Percentiles rank a stretch among this genome's conserved stretches.
These are phyloP conservation scores for Cetoscarus ocellatus DNA, from an alignment of 2,797 vertebrate species.

Conservation along the genomic window DNA sequence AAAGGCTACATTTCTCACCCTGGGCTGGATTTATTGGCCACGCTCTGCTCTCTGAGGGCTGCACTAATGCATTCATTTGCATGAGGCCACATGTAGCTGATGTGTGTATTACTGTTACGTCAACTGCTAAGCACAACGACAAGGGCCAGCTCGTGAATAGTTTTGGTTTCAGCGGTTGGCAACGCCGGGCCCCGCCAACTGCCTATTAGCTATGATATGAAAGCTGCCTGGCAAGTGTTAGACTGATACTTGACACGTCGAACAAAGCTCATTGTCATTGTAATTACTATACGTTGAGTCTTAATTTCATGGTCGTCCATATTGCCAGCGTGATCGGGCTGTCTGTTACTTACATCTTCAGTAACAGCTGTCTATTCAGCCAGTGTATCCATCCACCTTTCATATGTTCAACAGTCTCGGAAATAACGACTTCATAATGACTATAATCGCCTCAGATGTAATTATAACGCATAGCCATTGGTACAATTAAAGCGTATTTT, in stretches of 20 bases:
- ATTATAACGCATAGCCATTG: conserved; percentile 87
- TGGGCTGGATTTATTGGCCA: conserved; percentile 83
- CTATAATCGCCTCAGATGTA: conserved; percentile 89
- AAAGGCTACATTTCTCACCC: conserved; percentile 83
- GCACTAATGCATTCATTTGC: conserved; percentile 84
- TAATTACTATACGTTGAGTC: conserved; percentile 82
- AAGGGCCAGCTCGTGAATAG: conserved; percentile 75
- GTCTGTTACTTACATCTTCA: conserved; percentile 83
- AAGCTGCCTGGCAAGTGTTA: conserved; percentile 79
- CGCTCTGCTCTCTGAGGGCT: conserved; percentile 75
- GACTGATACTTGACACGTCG: conserved; percentile 82
- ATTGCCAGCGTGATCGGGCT: conserved; percentile 79
- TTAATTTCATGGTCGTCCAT: conserved; percentile 84
- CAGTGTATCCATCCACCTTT: conserved; percentile 79
- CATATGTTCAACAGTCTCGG: conserved; percentile 84
- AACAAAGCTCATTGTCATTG: conserved; percentile 85
- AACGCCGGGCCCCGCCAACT: conserved; percentile 73
- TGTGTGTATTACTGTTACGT: conserved; percentile 80
- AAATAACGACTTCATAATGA: conserved; percentile 91
- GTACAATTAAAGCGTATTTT: conserved; percentile 83
- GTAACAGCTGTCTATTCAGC: conserved; percentile 87
- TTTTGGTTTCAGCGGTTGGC: conserved; percentile 73
- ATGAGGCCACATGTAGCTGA: conserved; percentile 80
- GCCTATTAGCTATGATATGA: conserved; percentile 82
- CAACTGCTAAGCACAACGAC: conserved; percentile 75